Evolutionary conservation across 2,888 invertebrate species (phyloP).

Genomic region (Hoplodrina ambigua): DNA sequence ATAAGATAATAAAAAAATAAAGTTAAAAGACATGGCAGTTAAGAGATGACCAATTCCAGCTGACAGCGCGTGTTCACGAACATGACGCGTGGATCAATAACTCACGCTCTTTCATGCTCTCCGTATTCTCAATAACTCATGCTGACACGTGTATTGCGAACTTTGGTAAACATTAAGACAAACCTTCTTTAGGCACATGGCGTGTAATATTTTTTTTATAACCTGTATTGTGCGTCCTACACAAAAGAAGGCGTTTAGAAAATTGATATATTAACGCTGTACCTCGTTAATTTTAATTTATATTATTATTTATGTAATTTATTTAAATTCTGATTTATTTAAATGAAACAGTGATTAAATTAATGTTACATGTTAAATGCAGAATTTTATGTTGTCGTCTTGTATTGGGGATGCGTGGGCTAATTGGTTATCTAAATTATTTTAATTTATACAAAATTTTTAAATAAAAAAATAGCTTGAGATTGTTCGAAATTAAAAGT

Average conservation of each 20-base stretch:
- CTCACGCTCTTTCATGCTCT: no score
- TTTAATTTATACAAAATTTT: constrained; percentile 30
- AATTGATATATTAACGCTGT: constrained; percentile 44
- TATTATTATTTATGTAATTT: constrained; percentile 36
- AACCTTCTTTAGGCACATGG: not conserved
- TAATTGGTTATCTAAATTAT: constrained; percentile 20
- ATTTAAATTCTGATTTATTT: constrained; percentile 51
- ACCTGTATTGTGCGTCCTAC: not conserved
- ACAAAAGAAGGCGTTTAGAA: constrained; percentile 31
- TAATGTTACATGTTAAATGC: constrained; percentile 35
- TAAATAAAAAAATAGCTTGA: constrained; percentile 4
- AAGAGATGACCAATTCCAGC: no score
- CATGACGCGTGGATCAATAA: no score
- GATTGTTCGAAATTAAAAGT: constrained; percentile 5
- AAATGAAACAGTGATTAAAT: constrained; percentile 40
- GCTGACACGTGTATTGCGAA: no score
- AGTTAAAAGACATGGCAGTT: no score
- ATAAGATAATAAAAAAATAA: no score
- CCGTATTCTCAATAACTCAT: not conserved
- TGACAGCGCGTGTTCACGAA: no score
- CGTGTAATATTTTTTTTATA: not conserved
- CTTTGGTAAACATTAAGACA: not conserved
- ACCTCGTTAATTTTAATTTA: constrained; percentile 32
- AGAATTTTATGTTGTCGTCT: constrained; percentile 13
- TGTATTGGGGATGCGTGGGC: constrained; percentile 24